Evolutionary conservation across 2,888 invertebrate genomes (phyloP), one percentile per base, ranked within the genome.

Genomic region (Apeira syringaria): DNA sequence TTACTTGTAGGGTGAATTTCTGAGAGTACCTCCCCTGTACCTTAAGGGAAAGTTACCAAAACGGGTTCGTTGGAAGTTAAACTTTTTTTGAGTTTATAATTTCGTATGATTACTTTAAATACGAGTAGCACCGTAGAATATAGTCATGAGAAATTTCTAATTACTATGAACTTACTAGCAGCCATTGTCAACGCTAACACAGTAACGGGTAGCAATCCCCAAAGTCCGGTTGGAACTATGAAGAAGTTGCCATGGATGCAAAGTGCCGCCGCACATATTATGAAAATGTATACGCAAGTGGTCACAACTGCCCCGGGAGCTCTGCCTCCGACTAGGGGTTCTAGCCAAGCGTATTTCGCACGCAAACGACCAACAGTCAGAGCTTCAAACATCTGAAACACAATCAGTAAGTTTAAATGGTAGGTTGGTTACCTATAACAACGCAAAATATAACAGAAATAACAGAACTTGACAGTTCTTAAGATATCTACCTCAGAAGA

Each of bases 261-360:
- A 10, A 96, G 89, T 2, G 93, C 92, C n/a, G 92, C 92, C 46
- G 95, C 91, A 5, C 93, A 91, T 0, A 90, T 80, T 0, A 93
- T 93, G 68, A 94, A 95, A 7, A 94, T 79, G 51, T 95, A 91
- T 0, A 96, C 94, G n/a, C 94, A 92, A 12, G 91, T 90, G 0
- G 94, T 92, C 0, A 96, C 95, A 0, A 94, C 94, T 5, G 92
- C 91, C 0, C 97, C 97, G 0, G 96, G 95, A 18, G 94, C 93
- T 48, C 94, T 93, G n/a, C 93, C 92, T 0, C 95, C 94, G 1
- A 95, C 87, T 4, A 94, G 64, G 0, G 95, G 93, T 46, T 94
- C 94, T 43, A 97, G 67, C 93, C 95, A 95, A 10, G 93, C 91
- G 61, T 95, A 95, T 52, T 93, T 92, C 0, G 94, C 88, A 40